Evolutionary conservation across 2,113 vertebrate genomes (phyloP), one percentile per base, ranked within the genome.

Genomic region (Athene noctua): DNA sequence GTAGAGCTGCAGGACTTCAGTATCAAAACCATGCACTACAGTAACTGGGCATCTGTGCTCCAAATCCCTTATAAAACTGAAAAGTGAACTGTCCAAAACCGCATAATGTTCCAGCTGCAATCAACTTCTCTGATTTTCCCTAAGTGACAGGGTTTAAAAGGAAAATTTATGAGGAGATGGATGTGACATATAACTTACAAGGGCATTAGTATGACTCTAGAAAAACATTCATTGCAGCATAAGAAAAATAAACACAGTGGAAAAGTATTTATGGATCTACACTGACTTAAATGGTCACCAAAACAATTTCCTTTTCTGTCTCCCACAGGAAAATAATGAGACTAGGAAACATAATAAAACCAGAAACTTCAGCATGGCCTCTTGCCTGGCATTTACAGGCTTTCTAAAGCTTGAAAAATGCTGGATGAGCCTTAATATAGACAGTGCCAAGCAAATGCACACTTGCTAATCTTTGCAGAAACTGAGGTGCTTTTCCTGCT

Each of bases 81-180:
- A 18, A 63, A 87, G 29, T 38, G 38, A 82, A 46, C 70, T 77
- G 62, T 38, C 62, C 54, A 77, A 85, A 81, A 40, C n/a, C 62
- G 86, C 85, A 5, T 38, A 13, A 34, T 36, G 52, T 32, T 87
- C 65, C 44, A 84, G 68, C 70, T 91, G 80, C 61, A 79, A 1
- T 23, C 0, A 0, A 38, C n/a, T 81, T 68, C 49, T 57, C 70
- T 61, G 73, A 16, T 91, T 92, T 94, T 85, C 66, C 65, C 36
- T 59, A n/a, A 72, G 87, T 80, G 90, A 83, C 71, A 67, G 46
- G 21, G 32, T 88, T 92, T 90, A 66, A 93, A 82, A 88, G 51
- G 67, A 85, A 65, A 95, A 92, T 46, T 92, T 87, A 90, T 92
- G 93, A 85, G 66, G 84, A 90, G 79, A 77, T 93, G 81, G 67